Conservation (phyloP, 2,113 vertebrate genomes). For the Rallus limicola region DNA sequence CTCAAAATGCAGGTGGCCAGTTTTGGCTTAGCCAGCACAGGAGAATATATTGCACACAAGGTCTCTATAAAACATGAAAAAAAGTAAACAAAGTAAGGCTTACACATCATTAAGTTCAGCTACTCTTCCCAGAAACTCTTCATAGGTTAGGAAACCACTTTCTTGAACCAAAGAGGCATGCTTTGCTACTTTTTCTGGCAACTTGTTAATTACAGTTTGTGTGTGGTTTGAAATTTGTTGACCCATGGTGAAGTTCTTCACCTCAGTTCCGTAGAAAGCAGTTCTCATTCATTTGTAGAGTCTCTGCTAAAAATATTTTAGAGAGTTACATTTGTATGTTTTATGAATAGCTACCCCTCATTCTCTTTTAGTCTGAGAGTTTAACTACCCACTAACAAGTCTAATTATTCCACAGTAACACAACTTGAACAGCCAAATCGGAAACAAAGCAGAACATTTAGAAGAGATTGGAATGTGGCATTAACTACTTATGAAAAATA, state of each 20-base stretch:
- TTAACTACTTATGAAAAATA: background rate
- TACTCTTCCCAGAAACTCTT: conserved; percentile 96
- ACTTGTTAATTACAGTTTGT: conserved; percentile 86
- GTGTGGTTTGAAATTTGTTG: conserved; percentile 92
- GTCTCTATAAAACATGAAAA: background rate
- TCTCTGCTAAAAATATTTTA: conserved; percentile 72
- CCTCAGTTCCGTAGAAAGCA: conserved; percentile 51
- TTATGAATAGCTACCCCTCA: background rate
- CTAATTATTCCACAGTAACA: background rate
- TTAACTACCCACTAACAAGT: background rate
- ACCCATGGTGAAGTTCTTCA: conserved; percentile 85
- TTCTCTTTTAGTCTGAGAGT: background rate
- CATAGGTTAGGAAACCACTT: conserved; percentile 92
- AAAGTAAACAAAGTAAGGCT: conserved; percentile 66
- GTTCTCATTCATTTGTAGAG: conserved; percentile 76
- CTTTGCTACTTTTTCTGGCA: conserved; percentile 96
- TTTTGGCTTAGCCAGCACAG: background rate
- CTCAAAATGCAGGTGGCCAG: background rate
- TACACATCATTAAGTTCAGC: conserved; percentile 97
- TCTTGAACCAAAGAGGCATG: conserved; percentile 90
- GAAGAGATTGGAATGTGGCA: background rate
- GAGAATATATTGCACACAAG: background rate
- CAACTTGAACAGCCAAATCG: background rate
- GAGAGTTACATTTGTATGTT: background rate
- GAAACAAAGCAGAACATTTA: background rate